Evolutionary conservation across 2,888 invertebrate species (phyloP).

Genomic region (Teinopalpus imperialis): DNA sequence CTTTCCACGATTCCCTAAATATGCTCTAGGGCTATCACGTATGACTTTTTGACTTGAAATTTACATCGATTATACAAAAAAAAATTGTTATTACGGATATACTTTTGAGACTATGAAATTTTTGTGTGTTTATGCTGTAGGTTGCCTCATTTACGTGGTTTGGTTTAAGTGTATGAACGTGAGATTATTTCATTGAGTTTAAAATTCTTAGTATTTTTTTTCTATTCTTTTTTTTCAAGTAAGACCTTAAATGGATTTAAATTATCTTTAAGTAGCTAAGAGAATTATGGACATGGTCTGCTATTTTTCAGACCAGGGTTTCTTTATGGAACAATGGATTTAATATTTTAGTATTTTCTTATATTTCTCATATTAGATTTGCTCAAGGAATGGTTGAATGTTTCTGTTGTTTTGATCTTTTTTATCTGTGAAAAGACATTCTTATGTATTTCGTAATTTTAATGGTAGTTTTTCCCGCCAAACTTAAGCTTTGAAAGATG

Average conservation of each 20-base stretch:
- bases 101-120: neutral
- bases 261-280: constrained; percentile 29
- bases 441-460: constrained; percentile 28
- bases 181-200: constrained; percentile 39
- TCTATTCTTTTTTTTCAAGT: constrained; percentile 38
- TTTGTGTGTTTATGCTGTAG: neutral
- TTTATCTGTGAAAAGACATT: constrained; percentile 36
- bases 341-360: constrained; percentile 40
- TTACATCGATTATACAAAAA: too few species aligned
- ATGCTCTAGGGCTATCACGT: too few species aligned
- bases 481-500: constrained; percentile 36
- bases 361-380: constrained; percentile 38
- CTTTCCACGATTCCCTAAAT: too few species aligned
- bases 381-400: constrained; percentile 68
- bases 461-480: constrained; percentile 15
- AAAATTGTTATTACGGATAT: too few species aligned
- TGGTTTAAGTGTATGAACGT: constrained; percentile 50
- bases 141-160: constrained; percentile 33
- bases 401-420: constrained; percentile 41
- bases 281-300: constrained; percentile 24
- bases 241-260: constrained; percentile 20
- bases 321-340: constrained; percentile 62
- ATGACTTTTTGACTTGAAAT: neutral
- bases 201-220: constrained; percentile 45
- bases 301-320: constrained; percentile 48